Percentiles rank a stretch among this genome's conserved stretches.
Conservation (phyloP, 1,140 invertebrate genomes). For the Euwallacea fornicatus region DNA sequence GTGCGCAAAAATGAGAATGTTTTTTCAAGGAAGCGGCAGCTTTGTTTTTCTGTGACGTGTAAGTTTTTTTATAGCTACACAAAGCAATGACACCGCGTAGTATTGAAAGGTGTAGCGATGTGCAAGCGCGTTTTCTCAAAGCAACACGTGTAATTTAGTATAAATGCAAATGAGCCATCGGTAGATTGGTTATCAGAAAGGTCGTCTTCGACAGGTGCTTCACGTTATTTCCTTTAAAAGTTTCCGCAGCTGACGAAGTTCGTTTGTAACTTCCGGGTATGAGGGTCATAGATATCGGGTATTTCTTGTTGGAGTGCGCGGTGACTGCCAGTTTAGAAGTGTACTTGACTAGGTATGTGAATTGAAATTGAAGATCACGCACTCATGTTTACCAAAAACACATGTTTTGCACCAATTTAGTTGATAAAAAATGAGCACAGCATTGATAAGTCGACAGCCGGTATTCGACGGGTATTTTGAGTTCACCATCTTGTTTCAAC, state of each 20-base stretch:
- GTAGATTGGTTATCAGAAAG: not conserved
- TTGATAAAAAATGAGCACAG: too few relatives aligned
- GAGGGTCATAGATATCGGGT: constrained; percentile 24
- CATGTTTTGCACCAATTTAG: too few relatives aligned
- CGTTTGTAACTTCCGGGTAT: not conserved
- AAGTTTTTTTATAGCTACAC: constrained; percentile 16
- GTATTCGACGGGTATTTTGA: too few relatives aligned
- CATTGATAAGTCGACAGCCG: too few relatives aligned
- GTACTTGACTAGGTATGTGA: constrained; percentile 20
- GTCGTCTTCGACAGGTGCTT: constrained; percentile 4
- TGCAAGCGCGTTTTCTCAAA: too few relatives aligned
- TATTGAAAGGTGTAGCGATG: not conserved
- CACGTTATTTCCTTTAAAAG: not conserved
- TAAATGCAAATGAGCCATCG: constrained; percentile 4
- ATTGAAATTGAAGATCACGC: too few relatives aligned
- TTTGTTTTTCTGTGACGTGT: constrained; percentile 1
- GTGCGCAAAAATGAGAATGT: too few relatives aligned
- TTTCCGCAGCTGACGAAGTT: too few relatives aligned
- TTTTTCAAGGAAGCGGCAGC: not conserved
- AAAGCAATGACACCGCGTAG: constrained; percentile 1
- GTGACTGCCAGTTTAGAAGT: constrained; percentile 4
- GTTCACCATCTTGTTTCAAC: too few relatives aligned
- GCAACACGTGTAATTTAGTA: not conserved
- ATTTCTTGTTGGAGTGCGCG: constrained; percentile 18
- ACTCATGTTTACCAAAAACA: too few relatives aligned